Evolutionary conservation across 2,797 vertebrate genomes (phyloP).

Genomic region (Vespertilio murinus): DNA sequence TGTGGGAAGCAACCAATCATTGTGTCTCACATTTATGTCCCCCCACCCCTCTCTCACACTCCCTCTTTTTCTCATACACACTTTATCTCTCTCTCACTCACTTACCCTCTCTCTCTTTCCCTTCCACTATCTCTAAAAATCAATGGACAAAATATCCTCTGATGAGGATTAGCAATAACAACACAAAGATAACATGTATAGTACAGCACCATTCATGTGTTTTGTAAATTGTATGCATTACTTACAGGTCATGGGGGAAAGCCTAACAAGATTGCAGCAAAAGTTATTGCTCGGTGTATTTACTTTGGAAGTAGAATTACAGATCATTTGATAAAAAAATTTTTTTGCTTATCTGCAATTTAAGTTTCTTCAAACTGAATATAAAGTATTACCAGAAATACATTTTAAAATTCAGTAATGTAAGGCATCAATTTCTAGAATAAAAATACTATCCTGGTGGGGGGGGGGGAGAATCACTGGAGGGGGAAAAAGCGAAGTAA

Average conservation of each 20-base stretch:
- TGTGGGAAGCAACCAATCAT: too few species aligned
- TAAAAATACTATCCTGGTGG: background rate
- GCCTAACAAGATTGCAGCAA: background rate
- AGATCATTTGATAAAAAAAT: background rate
- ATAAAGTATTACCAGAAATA: background rate
- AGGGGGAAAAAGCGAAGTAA: background rate
- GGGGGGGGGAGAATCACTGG: background rate
- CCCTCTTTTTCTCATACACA: too few species aligned
- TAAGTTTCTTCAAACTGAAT: background rate
- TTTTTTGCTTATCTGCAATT: background rate
- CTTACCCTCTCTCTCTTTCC: too few species aligned
- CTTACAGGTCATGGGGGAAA: background rate
- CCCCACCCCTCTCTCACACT: too few species aligned
- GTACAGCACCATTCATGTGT: background rate
- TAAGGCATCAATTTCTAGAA: background rate
- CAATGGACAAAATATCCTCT: too few species aligned
- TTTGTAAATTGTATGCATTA: background rate
- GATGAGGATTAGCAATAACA: too few species aligned
- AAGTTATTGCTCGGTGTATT: constrained; percentile 8
- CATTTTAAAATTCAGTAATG: background rate
- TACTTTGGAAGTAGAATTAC: background rate
- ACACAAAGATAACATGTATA: background rate
- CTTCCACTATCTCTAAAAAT: too few species aligned
- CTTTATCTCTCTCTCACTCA: too few species aligned
- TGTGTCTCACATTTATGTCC: too few species aligned